Base-by-base conservation (phyloP, 53 echinoderm and acorn worm species). In the Crossaster papposus region DNA sequence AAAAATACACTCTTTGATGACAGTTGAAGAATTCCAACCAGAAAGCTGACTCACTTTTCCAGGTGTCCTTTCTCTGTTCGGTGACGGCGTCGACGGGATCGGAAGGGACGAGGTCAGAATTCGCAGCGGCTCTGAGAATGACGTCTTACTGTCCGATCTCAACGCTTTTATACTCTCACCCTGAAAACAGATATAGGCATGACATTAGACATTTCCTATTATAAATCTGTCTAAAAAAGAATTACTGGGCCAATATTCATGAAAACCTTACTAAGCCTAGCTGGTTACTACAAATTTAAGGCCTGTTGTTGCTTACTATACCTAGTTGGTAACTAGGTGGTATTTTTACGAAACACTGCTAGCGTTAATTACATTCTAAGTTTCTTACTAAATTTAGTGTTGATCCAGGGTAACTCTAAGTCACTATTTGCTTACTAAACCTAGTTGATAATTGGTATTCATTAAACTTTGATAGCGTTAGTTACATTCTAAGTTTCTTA, bases 91-190 rank as follows among this genome's bases (percentile, higher is more conserved):
- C 28, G 92, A 88, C 9, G 93, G 86, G 23, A 93, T 24, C 9
- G 99, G 96, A 71, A 98, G 85, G n/a, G 90, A 90, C 5, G 96
- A 89, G 5, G 94, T 91, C 63, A 93, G 86, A 24, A 93, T 93
- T 36, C 92, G 92, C 54, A 97, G 75, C 64, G 94, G 94, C 79
- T 98, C 94, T 0, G 93, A 91, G 85, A 95, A 89, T 10, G 91
- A 65, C 8, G 94, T 86, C 34, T 91, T 85, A 11, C 79, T 54
- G 12, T 94, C 93, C 12, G 92, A 89, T 44, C 96, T 71, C 70
- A 97, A 70, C 3, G 94, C 87, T 55, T 94, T 97, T 73, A 97
- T 97, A 51, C 97, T 95, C 35, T 94, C 96, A 90, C 92, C 93
- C 99, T 96, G 86, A 1, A 38, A 44, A 44, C 44, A 44, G 6